phyloP scores from a whole-genome alignment of 2,888 invertebrate species.

The Nomada ferruginata region DNA sequence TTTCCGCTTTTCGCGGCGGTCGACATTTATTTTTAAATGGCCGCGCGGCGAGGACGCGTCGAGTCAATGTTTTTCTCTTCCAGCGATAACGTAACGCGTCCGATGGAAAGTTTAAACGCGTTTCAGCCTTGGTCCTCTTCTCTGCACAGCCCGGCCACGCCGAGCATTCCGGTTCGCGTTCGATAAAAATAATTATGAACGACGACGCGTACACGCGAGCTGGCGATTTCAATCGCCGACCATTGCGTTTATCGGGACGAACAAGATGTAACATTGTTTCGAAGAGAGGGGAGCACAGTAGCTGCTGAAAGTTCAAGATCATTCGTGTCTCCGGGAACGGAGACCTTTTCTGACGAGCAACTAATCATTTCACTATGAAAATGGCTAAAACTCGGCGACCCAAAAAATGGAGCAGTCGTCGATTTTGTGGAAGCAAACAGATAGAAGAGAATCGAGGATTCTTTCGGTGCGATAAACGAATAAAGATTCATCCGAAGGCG shows the following conservation, averaged over 20 bases:
- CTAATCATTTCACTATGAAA: no score
- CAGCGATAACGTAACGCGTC: slow-evolving; percentile 23
- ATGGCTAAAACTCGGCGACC: no score
- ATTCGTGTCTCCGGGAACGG: no score
- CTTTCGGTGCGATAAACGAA: no score
- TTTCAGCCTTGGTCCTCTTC: slow-evolving; percentile 3
- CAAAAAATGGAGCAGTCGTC: no score
- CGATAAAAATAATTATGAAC: slow-evolving; percentile 36
- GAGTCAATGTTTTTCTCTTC: neutral
- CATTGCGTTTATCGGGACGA: slow-evolving; percentile 16
- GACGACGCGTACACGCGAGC: neutral
- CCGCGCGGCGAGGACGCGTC: neutral
- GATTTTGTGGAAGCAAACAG: no score
- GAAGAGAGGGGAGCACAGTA: neutral
- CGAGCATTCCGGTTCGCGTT: slow-evolving; percentile 19
- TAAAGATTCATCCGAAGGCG: no score
- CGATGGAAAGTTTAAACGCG: slow-evolving; percentile 11
- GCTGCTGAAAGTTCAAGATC: no score
- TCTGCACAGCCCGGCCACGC: neutral
- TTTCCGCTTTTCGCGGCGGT: neutral
- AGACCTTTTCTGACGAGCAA: no score
- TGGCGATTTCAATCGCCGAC: slow-evolving; percentile 13
- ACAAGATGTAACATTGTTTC: neutral
- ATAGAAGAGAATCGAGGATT: no score
- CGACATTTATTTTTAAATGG: slow-evolving; percentile 13